A percentile compares a stretch with the other conserved stretches of the same genome.
Evolutionary conservation across 2,797 vertebrate species (phyloP).

Genomic region (Hoplostethus mediterraneus): DNA sequence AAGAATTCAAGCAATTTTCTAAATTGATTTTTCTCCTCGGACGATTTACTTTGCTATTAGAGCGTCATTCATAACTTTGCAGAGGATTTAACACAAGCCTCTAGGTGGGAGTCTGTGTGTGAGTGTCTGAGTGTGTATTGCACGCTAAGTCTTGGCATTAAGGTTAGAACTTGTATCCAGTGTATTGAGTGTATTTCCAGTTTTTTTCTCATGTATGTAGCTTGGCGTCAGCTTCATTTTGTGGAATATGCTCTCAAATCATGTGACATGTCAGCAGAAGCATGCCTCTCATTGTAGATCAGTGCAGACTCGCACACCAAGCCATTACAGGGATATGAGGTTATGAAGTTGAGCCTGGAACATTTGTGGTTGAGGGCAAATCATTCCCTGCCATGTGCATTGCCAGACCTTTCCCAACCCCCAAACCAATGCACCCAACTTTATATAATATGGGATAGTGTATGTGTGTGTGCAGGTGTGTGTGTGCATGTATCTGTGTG

Average conservation of each 20-base stretch:
- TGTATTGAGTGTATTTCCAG: background rate
- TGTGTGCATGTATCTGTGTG: slow-evolving; percentile 21
- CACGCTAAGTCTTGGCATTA: slow-evolving; percentile 4
- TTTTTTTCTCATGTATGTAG: background rate
- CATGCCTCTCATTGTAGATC: slow-evolving; percentile 2
- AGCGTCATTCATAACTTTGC: slow-evolving; percentile 76
- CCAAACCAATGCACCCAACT: background rate
- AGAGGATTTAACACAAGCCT: slow-evolving; percentile 59
- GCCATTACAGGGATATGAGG: slow-evolving; percentile 3
- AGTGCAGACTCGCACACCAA: background rate
- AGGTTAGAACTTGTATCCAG: slow-evolving; percentile 4
- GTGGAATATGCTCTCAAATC: background rate
- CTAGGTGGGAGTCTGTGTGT: slow-evolving; percentile 35
- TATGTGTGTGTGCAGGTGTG: background rate
- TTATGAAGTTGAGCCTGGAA: slow-evolving; percentile 2
- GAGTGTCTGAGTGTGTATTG: slow-evolving; percentile 8
- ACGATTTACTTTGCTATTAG: slow-evolving; percentile 79
- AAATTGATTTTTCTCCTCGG: slow-evolving; percentile 83
- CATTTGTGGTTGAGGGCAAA: slow-evolving; percentile 25
- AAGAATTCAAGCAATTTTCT: slow-evolving; percentile 84
- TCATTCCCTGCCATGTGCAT: slow-evolving; percentile 21
- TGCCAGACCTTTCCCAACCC: slow-evolving; percentile 1
- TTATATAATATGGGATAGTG: slow-evolving; percentile 12
- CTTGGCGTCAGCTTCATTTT: slow-evolving; percentile 8
- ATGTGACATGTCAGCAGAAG: slow-evolving; percentile 24